Evolutionary conservation across 1,140 invertebrate species (phyloP), one percentile per base, ranked within the genome.

Genomic region (Gryllus bimaculatus): DNA sequence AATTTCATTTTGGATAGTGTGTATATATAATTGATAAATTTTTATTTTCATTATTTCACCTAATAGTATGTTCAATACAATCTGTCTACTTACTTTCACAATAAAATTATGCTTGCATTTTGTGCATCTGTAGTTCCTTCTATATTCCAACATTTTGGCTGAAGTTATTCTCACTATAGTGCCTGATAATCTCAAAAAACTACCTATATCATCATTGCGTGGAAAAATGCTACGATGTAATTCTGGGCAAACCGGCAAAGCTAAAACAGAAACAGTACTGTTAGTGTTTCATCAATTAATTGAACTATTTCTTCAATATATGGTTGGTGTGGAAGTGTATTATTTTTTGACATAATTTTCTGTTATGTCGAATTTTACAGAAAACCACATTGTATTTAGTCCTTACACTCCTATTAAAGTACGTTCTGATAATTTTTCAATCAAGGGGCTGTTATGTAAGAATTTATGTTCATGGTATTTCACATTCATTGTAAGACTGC

Each of bases 161-260:
- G 84, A 79, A 13, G 86, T 86, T 18, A 86, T 86, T 75, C 89
- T 81, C 47, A 90, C 87, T 3, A 90, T 86, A 47, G 89, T 90
- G n/a, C 80, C 80, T 47, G 78, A 76, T 39, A 81, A 75, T 77
- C 78, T 75, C 6, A 89, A 83, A 79, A 88, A 87, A 10, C 81
- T 83, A 20, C 86, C 86, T 66, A 88, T 82, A 83, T 89, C 87
- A 74, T 84, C 82, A 48, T 83, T 85, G 20, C 83, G 83, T 2
- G 88, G 87, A 47, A 89, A 82, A 13, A 82, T 84, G 66, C 83
- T 82, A 26, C 84, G 81, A 75, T 82, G 80, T 39, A 84, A 80
- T 73, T 85, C 82, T 21, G 81, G 81, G 76, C 81, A 84, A 6
- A 77, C 80, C 21, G 83, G 83, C 47, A 85, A 80, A 78, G 81